Percentiles rank a stretch among this genome's conserved stretches.
These are phyloP conservation scores for Axea sp. DNA, from an alignment of 2,888 invertebrate species.

Conservation along the genomic window DNA sequence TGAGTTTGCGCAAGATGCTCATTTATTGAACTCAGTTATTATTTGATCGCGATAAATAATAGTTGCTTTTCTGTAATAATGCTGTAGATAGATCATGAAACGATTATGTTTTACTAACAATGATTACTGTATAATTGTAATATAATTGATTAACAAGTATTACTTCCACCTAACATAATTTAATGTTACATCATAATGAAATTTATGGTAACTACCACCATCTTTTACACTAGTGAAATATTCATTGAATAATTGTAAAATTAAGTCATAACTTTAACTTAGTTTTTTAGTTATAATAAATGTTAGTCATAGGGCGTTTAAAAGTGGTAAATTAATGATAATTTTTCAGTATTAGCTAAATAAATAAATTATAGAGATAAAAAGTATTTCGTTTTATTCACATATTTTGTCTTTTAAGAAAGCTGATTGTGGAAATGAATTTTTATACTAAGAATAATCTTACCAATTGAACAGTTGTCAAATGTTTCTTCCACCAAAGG, in stretches of 20 bases:
- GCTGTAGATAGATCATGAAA: background rate
- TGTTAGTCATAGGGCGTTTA: too few species aligned
- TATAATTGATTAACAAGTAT: conserved; percentile 31
- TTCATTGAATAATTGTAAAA: too few species aligned
- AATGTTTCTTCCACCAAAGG: conserved; percentile 92
- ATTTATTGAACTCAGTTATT: conserved; percentile 25
- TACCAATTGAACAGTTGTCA: conserved; percentile 90
- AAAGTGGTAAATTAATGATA: too few species aligned
- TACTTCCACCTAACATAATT: conserved; percentile 19
- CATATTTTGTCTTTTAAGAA: too few species aligned
- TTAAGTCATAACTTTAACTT: too few species aligned
- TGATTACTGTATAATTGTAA: conserved; percentile 28
- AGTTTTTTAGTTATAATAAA: too few species aligned
- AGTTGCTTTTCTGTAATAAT: conserved; percentile 16
- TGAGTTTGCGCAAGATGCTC: conserved; percentile 55
- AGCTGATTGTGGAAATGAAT: too few species aligned
- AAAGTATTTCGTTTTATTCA: too few species aligned
- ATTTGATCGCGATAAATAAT: conserved; percentile 37
- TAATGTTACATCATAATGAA: conserved; percentile 15
- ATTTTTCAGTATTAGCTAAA: too few species aligned
- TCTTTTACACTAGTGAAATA: too few species aligned
- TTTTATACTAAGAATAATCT: too few species aligned
- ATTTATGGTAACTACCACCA: conserved; percentile 1
- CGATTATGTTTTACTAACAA: conserved; percentile 28
- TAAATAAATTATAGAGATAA: too few species aligned